Evolutionary conservation across 2,888 invertebrate species (phyloP).

Genomic region (Agrochola circellaris): DNA sequence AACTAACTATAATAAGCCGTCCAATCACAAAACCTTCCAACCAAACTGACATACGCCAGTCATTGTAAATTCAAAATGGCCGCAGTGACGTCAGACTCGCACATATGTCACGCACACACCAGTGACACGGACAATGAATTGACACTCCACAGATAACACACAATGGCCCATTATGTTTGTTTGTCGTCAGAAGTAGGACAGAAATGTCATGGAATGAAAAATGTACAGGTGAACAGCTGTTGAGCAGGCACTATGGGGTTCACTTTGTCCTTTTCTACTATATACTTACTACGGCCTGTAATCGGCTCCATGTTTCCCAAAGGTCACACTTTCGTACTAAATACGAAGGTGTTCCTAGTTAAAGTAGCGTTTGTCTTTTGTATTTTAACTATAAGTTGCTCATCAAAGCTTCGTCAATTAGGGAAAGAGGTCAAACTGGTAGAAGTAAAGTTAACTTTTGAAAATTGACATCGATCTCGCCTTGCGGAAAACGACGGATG

Average conservation of each 20-base stretch:
- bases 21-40: conserved; percentile 28
- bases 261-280: background rate
- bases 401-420: background rate
- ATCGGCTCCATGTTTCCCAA: background rate
- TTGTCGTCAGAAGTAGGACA: conserved; percentile 49
- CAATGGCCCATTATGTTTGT: conserved; percentile 62
- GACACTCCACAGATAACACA: conserved; percentile 61
- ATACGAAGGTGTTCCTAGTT: background rate
- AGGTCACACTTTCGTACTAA: background rate
- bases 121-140: conserved; percentile 59
- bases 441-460: background rate
- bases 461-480: background rate
- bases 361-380: background rate
- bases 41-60: conserved; percentile 47
- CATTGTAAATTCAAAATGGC: conserved; percentile 52
- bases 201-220: conserved; percentile 44
- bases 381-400: too few relatives aligned
- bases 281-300: too few relatives aligned
- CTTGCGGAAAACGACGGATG: too few relatives aligned
- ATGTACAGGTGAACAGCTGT: conserved; percentile 27
- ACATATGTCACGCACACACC: conserved; percentile 45
- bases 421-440: background rate
- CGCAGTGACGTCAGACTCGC: conserved; percentile 30
- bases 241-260: background rate
- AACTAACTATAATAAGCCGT: background rate